phyloP scores from a whole-genome alignment of 2,113 vertebrate species.

The Bostrychus sinensis region DNA sequence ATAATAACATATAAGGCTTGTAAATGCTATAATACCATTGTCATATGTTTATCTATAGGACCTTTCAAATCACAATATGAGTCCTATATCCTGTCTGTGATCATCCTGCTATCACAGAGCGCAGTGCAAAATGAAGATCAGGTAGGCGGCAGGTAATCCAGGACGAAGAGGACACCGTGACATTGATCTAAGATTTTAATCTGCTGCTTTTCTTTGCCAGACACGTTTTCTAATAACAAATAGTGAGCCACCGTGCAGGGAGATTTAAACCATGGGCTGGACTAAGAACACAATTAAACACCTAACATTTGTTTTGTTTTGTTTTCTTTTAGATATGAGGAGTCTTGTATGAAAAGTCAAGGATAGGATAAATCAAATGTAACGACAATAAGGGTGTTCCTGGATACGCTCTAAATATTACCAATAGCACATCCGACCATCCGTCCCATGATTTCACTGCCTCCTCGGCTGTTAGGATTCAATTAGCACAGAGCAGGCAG shows the following conservation, averaged over 20 bases:
- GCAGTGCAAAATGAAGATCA: conserved; percentile 47
- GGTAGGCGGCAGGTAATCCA: conserved; percentile 54
- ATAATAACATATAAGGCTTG: conserved; percentile 7
- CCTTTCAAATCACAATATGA: conserved; percentile 5
- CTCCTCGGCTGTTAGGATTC: conserved; percentile 86
- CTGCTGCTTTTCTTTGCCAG: conserved; percentile 57
- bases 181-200: conserved; percentile 74
- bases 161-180: conserved; percentile 55
- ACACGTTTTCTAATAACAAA: conserved; percentile 61
- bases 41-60: conserved; percentile 1
- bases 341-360: conserved; percentile 32
- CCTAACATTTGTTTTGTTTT: too few species aligned
- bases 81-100: conserved; percentile 18
- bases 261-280: conserved; percentile 20
- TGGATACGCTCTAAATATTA: conserved; percentile 63
- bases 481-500: conserved; percentile 94
- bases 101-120: conserved; percentile 36
- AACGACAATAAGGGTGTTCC: conserved; percentile 55
- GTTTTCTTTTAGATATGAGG: conserved; percentile 12
- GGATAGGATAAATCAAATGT: conserved; percentile 34
- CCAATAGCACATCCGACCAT: conserved; percentile 47
- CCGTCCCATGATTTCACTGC: conserved; percentile 44
- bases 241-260: neutral
- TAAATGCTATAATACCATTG: conserved; percentile 16
- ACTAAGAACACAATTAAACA: too few species aligned